Percentiles rank a stretch among this genome's conserved stretches.
phyloP scores from a whole-genome alignment of 37 sponge, comb jelly and placozoan species.

The Chondrosia reniformis region DNA sequence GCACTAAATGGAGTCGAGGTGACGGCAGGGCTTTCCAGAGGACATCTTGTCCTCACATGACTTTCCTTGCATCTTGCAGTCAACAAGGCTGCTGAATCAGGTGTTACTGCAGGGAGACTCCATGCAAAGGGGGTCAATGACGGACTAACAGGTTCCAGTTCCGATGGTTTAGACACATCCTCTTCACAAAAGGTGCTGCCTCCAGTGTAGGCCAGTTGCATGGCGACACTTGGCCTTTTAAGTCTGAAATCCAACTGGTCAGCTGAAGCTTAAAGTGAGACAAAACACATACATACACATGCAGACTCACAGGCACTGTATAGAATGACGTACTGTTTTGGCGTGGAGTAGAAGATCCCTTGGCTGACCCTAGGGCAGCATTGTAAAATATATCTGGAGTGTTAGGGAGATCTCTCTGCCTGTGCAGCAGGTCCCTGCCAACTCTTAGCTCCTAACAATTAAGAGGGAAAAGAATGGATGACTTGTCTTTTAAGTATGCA shows the following conservation, averaged over 20 bases:
- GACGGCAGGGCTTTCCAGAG: no score
- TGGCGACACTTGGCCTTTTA: neutral
- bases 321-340: neutral
- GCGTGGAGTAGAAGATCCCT: slow-evolving; percentile 80
- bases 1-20: no score
- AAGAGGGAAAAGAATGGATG: no score
- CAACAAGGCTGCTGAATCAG: no score
- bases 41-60: no score
- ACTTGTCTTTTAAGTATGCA: no score
- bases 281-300: neutral
- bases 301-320: neutral
- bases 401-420: neutral
- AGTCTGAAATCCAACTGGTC: neutral
- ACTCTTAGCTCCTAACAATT: no score
- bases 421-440: no score
- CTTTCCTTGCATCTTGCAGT: no score
- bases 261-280: no score
- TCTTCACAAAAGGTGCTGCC: neutral
- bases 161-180: neutral
- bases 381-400: slow-evolving; percentile 57
- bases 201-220: neutral
- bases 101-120: no score
- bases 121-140: slow-evolving; percentile 15
- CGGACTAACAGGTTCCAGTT: neutral
- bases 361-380: slow-evolving; percentile 54